Evolutionary conservation across 2,888 invertebrate genomes (phyloP), one percentile per base, ranked within the genome.

Genomic region (Patella caerulea): DNA sequence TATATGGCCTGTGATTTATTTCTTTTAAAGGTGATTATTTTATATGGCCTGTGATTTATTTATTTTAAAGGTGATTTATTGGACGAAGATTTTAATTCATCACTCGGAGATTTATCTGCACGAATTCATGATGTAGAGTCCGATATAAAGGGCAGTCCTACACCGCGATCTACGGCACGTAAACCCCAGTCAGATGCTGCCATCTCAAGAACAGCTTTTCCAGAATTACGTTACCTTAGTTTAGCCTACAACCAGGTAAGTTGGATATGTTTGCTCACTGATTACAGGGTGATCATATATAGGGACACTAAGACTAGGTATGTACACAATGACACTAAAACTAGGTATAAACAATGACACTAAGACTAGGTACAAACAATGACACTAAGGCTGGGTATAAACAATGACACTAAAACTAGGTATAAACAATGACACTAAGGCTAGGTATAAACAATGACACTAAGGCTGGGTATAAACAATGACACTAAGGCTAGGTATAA

Each of bases 181-280:
- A 45, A 83, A 81, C 19, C 29, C 71, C 72, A 82, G 79, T 7
- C 83, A 82, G 65, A n/a, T 14, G 19, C 65, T 0, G 11, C 65
- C 3, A 45, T 45, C 11, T 77, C 81, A 15, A 82, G 87, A 54
- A 88, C 89, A 56, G 90, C 91, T 17, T 91, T 91, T 81, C 90
- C 90, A n/a, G 90, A 90, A 73, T 85, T 91, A 3, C 82, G 88
- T 54, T 87, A 86, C 71, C 84, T 91, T 45, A 88, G 89, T 77
- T 80, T 91, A 71, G 87, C 90, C 24, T 81, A 88, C 74, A 91
- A 91, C 78, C 84, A 86, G 85, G 91, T 90, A 80, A 71, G 77
- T 69, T 17, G 0, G n/a, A n/a, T 24, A 45, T 45, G 4, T 5
- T 45, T 3, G 5, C 34, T 45, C 34, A 45, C 34, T 45, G 34